Percentiles rank a stretch among this genome's conserved stretches.
Conservation (phyloP, 2,888 invertebrate species). For the Harpalus rufipes region DNA sequence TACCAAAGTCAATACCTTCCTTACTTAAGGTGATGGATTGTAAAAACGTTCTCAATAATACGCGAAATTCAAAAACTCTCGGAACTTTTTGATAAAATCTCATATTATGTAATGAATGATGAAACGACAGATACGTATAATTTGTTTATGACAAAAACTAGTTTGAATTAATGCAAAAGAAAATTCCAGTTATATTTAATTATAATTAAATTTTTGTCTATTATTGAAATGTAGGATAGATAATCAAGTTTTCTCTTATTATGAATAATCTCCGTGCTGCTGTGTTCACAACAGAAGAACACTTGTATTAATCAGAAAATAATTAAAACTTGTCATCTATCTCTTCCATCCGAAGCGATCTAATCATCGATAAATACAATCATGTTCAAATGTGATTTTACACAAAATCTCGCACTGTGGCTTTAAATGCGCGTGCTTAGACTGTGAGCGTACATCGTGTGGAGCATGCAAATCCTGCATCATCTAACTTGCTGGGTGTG, state of each 20-base stretch:
- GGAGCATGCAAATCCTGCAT: conserved; percentile 67
- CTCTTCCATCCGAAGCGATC: conserved; percentile 23
- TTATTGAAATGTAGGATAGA: neutral
- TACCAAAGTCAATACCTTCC: no score
- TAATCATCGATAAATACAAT: conserved; percentile 66
- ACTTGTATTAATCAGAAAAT: conserved; percentile 17
- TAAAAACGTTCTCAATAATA: no score
- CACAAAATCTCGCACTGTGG: conserved; percentile 65
- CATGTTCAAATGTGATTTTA: conserved; percentile 65
- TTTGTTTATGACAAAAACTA: no score
- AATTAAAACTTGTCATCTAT: conserved; percentile 25
- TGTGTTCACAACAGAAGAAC: conserved; percentile 2
- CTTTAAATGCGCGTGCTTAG: conserved; percentile 69
- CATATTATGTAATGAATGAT: no score
- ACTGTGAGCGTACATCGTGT: conserved; percentile 72
- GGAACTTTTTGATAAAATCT: no score
- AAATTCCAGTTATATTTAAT: neutral
- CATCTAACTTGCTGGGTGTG: conserved; percentile 25
- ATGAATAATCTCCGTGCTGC: neutral
- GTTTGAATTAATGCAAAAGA: no score
- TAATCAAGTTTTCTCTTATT: neutral
- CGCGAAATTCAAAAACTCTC: no score
- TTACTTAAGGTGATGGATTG: no score
- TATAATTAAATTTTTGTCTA: neutral
- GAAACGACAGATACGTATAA: no score